A percentile compares a stretch with the other conserved stretches of the same genome.
Conservation (phyloP, 2,888 invertebrate genomes). For the Imbricaverruca yamaguchii region DNA sequence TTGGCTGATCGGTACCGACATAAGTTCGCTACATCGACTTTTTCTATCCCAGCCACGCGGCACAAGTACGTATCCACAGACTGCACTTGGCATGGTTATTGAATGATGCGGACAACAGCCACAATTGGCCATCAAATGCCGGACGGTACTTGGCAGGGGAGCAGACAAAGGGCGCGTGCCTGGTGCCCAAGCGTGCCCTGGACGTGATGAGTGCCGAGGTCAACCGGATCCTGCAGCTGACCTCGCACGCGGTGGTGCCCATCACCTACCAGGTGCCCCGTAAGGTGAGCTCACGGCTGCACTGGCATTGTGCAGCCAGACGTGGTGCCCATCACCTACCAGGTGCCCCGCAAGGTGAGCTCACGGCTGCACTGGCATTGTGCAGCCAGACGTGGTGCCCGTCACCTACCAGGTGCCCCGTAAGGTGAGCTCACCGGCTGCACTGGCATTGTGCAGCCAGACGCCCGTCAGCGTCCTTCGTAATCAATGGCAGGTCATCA, state of each 20-base stretch:
- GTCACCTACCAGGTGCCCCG: conserved; percentile 60
- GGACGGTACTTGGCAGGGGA: conserved; percentile 56
- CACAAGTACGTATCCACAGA: no score
- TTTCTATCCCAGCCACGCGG: no score
- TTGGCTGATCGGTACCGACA: no score
- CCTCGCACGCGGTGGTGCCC: conserved; percentile 77
- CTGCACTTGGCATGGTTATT: no score
- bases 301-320: no score
- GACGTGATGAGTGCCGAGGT: conserved; percentile 97
- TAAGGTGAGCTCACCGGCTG: conserved; percentile 53
- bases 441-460: no score
- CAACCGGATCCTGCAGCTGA: conserved; percentile 77
- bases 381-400: conserved; percentile 50
- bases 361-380: neutral
- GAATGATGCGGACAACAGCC: no score
- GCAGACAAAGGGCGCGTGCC: conserved; percentile 87
- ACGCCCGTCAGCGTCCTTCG: no score
- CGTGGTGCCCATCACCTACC: conserved; percentile 88
- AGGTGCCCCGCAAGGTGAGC: conserved; percentile 78
- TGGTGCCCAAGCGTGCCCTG: conserved; percentile 83
- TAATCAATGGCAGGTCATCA: no score
- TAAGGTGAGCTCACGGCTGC: conserved; percentile 53
- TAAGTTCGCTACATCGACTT: no score
- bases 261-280: conserved; percentile 91
- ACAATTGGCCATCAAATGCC: no score